Conservation (phyloP, 2,888 invertebrate species). For the Parelbella ahira region DNA sequence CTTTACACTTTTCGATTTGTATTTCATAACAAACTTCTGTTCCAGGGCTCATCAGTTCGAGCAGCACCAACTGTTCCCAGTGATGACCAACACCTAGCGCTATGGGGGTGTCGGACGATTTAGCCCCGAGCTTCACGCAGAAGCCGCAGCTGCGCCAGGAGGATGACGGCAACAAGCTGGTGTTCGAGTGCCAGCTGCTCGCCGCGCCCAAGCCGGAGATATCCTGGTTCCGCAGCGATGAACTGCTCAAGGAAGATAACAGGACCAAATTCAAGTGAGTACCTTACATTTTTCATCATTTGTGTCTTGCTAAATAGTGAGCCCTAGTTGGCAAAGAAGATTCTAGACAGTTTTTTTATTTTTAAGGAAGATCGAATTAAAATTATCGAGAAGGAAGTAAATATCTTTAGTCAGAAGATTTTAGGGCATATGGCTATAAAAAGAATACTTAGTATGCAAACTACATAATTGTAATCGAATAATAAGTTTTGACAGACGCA, state of each 20-base stretch:
- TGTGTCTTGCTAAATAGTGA: too few species aligned
- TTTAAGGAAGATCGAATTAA: too few species aligned
- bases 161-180: constrained; percentile 96
- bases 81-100: constrained; percentile 67
- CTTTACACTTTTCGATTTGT: too few species aligned
- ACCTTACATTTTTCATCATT: too few species aligned
- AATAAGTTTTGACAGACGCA: too few species aligned
- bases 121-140: constrained; percentile 99
- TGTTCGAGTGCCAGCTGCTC: constrained; percentile 95
- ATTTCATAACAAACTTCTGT: constrained; percentile 25
- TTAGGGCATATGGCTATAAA: too few species aligned
- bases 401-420: too few species aligned
- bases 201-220: constrained; percentile 94
- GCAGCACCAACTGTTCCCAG: constrained; percentile 47
- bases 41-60: constrained; percentile 42
- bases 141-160: constrained; percentile 98
- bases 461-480: too few species aligned
- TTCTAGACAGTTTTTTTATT: too few species aligned
- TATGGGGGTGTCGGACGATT: constrained; percentile 95
- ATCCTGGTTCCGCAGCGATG: constrained; percentile 94
- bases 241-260: constrained; percentile 89
- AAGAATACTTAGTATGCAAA: too few species aligned
- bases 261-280: constrained; percentile 89
- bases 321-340: too few species aligned
- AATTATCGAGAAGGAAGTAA: too few species aligned